These are phyloP conservation scores for Dipodomys merriami DNA, from an alignment of 2,113 vertebrate genomes.

Conservation along the genomic window DNA sequence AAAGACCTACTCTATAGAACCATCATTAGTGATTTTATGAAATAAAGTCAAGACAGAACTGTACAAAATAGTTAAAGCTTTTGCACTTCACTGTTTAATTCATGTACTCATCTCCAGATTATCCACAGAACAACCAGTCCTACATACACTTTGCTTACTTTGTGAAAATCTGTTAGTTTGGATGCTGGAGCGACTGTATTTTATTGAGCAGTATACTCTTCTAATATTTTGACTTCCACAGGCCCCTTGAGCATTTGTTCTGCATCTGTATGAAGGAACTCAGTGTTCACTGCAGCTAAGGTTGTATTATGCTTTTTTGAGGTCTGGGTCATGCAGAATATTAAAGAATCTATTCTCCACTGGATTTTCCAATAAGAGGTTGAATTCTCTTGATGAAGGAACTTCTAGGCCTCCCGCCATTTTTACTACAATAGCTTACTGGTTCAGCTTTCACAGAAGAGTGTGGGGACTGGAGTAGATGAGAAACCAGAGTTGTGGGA, in stretches of 20 bases:
- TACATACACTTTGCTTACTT: too few species aligned
- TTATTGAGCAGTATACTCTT: neutral
- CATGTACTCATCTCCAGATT: too few species aligned
- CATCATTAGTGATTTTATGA: neutral
- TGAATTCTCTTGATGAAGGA: neutral
- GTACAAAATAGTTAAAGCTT: too few species aligned
- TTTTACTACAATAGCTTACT: neutral
- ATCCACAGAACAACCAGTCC: too few species aligned
- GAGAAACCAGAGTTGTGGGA: too few species aligned
- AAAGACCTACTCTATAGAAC: neutral
- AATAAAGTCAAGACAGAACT: neutral
- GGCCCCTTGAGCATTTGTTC: accelerated
- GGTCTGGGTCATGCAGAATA: too few species aligned
- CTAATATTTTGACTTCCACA: neutral
- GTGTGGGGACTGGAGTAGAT: neutral
- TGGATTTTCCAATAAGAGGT: neutral
- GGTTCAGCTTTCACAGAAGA: neutral
- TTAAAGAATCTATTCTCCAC: neutral
- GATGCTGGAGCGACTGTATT: too few species aligned
- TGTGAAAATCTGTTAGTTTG: too few species aligned
- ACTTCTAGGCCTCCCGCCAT: accelerated
- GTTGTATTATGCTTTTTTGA: accelerated
- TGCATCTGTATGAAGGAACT: neutral
- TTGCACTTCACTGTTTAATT: too few species aligned
- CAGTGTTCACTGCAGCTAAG: neutral